These are phyloP conservation scores for Heliconius himera DNA, from an alignment of 1,140 invertebrate genomes.

Conservation along the genomic window DNA sequence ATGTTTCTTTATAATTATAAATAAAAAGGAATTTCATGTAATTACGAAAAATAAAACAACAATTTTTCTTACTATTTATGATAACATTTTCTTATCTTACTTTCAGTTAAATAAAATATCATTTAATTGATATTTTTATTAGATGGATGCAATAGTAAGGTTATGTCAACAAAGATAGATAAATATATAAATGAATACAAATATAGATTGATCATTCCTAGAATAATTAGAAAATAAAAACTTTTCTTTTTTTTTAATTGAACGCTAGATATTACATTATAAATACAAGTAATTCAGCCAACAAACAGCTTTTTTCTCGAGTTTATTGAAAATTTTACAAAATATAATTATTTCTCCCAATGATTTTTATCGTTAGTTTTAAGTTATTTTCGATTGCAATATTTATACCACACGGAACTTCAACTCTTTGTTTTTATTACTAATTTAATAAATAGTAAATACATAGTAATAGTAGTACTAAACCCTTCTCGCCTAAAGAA, in stretches of 20 bases:
- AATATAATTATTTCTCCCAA: background rate
- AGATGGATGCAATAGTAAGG: background rate
- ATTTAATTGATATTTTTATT: too few species aligned
- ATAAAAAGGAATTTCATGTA: background rate
- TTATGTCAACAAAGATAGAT: background rate
- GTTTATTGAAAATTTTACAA: background rate
- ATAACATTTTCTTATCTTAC: too few species aligned
- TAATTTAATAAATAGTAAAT: background rate
- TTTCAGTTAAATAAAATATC: too few species aligned
- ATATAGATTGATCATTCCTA: too few species aligned
- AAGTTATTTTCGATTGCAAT: slow-evolving; percentile 13
- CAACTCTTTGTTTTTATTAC: background rate
- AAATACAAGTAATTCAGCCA: too few species aligned
- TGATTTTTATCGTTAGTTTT: slow-evolving; percentile 1
- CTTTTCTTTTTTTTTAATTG: too few species aligned
- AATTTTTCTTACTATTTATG: too few species aligned
- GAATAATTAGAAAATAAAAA: too few species aligned
- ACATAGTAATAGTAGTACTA: background rate
- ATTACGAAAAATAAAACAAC: background rate
- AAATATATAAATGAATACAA: background rate
- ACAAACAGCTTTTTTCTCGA: too few species aligned
- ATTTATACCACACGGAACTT: slow-evolving; percentile 20
- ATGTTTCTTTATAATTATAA: background rate
- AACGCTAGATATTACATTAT: too few species aligned
- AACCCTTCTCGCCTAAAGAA: slow-evolving; percentile 18